Evolutionary conservation across 2,888 invertebrate genomes (phyloP), one percentile per base, ranked within the genome.

Genomic region (Aromia moschata): DNA sequence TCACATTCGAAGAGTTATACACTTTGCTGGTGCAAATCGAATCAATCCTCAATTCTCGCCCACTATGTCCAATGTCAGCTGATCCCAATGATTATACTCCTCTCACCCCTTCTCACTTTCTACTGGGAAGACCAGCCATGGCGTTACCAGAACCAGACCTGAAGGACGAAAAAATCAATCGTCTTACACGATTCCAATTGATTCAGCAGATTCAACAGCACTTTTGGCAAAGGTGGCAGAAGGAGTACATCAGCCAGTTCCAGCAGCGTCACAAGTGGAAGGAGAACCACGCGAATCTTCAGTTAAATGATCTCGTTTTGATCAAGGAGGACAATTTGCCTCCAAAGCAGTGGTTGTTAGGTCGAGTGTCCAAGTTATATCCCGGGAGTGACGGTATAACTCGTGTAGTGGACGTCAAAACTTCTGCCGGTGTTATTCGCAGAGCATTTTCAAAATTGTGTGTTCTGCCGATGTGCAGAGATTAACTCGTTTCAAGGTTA

Each of bases 251-350:
- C 4, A 20, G 30, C 14, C 51, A 56, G 14, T 38, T 60, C 10
- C 60, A 60, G 14, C 52, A 56, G 17, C 36, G 60, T 7, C n/a
- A 9, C 37, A 54, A 58, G 20, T 58, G 49, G 54, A 33, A 41
- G 18, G 25, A n/a, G 9, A 40, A 5, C 14, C n/a, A 40, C 2
- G n/a, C 11, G 10, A 16, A 44, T 4, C 41, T 63, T 2, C 15
- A 40, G 5, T 9, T 30, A 14, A 49, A 49, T 36, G 17, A 33
- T 12, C 31, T 60, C n/a, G 54, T 63, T 2, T 11, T 60, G n/a
- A 44, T 56, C 10, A 52, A 43, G 15, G 53, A 60, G 11, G 53
- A 63, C n/a, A 47, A 60, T 25, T 18, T 17, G 1, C 47, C 57
- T 2, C 59, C 56, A 17, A 18, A 46, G 38, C 5, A 33, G 15